These are phyloP conservation scores for Sisor rabdophorus DNA, from an alignment of 2,113 vertebrate genomes.

Conservation along the genomic window DNA sequence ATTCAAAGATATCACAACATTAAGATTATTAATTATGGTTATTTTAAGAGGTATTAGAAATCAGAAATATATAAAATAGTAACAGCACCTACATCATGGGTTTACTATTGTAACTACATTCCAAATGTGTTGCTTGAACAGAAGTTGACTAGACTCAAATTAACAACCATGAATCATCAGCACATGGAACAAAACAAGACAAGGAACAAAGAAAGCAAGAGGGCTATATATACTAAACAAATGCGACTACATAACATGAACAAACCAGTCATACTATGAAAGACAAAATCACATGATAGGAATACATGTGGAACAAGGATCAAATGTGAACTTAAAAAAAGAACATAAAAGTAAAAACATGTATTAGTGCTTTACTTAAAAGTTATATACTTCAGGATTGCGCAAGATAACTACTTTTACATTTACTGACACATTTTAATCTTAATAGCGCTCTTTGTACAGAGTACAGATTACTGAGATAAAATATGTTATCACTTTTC, in stretches of 20 bases:
- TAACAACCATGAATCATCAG: no score
- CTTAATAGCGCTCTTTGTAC: neutral
- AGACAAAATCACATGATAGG: no score
- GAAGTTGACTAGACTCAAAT: no score
- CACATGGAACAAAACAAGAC: no score
- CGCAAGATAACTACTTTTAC: no score
- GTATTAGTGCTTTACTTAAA: neutral
- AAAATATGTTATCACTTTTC: neutral
- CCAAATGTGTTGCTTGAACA: no score
- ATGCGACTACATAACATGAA: no score
- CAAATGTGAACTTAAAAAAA: no score
- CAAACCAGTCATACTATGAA: no score
- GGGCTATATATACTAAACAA: no score
- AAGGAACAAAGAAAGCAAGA: no score
- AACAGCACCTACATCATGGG: neutral
- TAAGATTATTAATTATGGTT: neutral
- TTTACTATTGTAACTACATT: neutral
- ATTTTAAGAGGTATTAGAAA: neutral
- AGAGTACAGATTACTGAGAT: neutral
- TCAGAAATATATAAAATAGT: neutral
- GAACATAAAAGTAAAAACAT: neutral
- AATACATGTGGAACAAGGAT: no score
- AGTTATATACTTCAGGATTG: neutral
- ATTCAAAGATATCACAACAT: neutral
- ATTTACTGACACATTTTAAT: neutral